Evolutionary conservation across 2,888 invertebrate species (phyloP), one percentile per base, ranked within the genome.

Genomic region (Cactoblastis cactorum): DNA sequence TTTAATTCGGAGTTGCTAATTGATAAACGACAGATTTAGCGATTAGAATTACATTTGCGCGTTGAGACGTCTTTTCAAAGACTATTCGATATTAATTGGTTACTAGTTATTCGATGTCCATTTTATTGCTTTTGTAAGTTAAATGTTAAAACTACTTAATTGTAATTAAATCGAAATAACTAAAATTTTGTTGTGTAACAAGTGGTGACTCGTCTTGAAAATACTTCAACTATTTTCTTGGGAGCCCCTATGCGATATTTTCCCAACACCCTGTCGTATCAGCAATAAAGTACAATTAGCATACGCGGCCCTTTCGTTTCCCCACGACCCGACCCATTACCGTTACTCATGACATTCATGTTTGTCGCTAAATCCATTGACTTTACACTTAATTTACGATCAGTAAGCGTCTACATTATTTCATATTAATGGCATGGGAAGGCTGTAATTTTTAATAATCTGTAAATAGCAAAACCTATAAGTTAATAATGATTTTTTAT

Each of bases 261-360:
- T 5, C 35, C 35, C 35, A 5, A 6, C 35, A n/a, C 4, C 8
- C 2, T n/a, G 2, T 39, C 39, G 34, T 5, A 11, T n/a, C 4
- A 3, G 11, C 12, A 19, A n/a, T 39, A 39, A 39, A 39, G 12
- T 22, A 39, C 22, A 39, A 39, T 39, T 39, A 39, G 39, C 39
- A 39, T 39, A 39, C 22, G 39, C 39, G 5, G 39, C 39, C 39
- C 39, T 39, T 19, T 39, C 39, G 22, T 22, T 39, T 39, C 38
- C 38, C 38, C 45, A 45, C 37, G 38, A 43, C 19, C 45, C 37
- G 9, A 18, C 50, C 45, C 50, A 50, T 50, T 50, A 50, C 50
- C 32, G 50, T 45, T 45, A 50, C 28, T 45, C 50, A 38, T 32
- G 15, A 12, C n/a, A 14, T 33, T 33, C 17, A 49, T 22, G 19